These are phyloP conservation scores for Synanceia verrucosa DNA, from an alignment of 2,797 vertebrate genomes.

Conservation along the genomic window DNA sequence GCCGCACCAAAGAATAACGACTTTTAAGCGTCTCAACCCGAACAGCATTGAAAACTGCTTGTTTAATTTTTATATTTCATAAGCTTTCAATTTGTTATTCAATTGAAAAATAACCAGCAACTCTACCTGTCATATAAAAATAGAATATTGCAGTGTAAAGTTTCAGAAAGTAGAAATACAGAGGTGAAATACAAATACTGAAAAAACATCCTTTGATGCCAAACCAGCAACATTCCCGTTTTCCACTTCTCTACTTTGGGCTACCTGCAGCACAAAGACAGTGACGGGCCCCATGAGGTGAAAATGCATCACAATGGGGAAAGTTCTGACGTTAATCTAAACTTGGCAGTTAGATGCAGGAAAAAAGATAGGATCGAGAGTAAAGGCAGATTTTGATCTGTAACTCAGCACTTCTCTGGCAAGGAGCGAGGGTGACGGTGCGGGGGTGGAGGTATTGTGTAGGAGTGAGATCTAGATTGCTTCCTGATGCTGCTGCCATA, in stretches of 20 bases:
- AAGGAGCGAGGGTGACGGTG: conserved; percentile 29
- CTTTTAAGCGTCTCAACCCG: too few species aligned
- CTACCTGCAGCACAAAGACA: conserved; percentile 25
- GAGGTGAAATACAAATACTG: not conserved
- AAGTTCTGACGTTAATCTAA: conserved; percentile 54
- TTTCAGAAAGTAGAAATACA: not conserved
- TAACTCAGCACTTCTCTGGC: conserved; percentile 67
- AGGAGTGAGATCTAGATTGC: conserved; percentile 53
- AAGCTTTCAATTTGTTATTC: too few species aligned
- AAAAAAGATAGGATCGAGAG: conserved; percentile 62
- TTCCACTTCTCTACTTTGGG: not conserved
- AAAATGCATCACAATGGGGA: conserved; percentile 35
- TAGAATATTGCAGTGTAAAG: not conserved
- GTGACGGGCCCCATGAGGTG: not conserved
- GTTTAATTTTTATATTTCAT: too few species aligned
- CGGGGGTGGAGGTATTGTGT: conserved; percentile 31
- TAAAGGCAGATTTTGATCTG: conserved; percentile 67
- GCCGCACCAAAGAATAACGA: too few species aligned
- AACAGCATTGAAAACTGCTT: too few species aligned
- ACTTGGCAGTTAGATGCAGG: conserved; percentile 46
- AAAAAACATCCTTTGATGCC: not conserved
- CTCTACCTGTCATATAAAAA: not conserved
- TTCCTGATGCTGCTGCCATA: conserved; percentile 48
- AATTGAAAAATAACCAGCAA: not conserved
- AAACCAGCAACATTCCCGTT: not conserved